Evolutionary conservation across 2,888 invertebrate genomes (phyloP), one percentile per base, ranked within the genome.

Genomic region (Eristalinus aeneus): DNA sequence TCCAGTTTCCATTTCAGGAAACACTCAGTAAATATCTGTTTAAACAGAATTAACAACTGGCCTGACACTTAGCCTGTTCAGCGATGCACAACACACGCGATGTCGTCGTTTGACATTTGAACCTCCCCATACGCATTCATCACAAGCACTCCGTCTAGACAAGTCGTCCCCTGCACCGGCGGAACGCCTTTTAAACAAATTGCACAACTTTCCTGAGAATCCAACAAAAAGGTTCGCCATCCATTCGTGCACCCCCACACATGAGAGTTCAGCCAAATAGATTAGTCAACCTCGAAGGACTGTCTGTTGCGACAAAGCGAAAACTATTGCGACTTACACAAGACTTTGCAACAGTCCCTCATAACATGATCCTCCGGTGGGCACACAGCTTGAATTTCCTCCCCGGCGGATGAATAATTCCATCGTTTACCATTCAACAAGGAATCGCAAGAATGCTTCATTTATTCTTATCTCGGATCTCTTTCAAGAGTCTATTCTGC

Each of bases 381-480:
- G 46, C 63, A 77, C 20, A 34, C 23, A 72, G 32, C 56, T n/a
- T n/a, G n/a, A n/a, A n/a, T n/a, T n/a, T n/a, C n/a, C n/a, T n/a
- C n/a, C n/a, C n/a, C n/a, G 61, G 32, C 53, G 12, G 73, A 64
- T 69, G 71, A 73, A 61, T 75, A 74, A 83, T 78, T 75, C 67
- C 22, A 20, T 16, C 36, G 56, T 71, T 61, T 27, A 27, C 23
- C 16, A 56, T 56, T 46, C 71, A 27, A 60, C 68, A 72, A 67
- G 64, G 60, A 82, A 77, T 67, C 27, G 31, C 58, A 60, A 60
- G 53, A 69, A 71, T 54, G 31, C 34, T 68, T 77, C 80, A 74
- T 86, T 74, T 73, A 77, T 74, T 81, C 60, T 69, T 74, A 78
- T 77, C 85, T 71, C 8, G 61, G 65, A 81, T 81, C 77, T 76